Evolutionary conservation across 2,113 vertebrate species (phyloP), one percentile per base, ranked within the genome.

Genomic region (Eleginops maclovinus): DNA sequence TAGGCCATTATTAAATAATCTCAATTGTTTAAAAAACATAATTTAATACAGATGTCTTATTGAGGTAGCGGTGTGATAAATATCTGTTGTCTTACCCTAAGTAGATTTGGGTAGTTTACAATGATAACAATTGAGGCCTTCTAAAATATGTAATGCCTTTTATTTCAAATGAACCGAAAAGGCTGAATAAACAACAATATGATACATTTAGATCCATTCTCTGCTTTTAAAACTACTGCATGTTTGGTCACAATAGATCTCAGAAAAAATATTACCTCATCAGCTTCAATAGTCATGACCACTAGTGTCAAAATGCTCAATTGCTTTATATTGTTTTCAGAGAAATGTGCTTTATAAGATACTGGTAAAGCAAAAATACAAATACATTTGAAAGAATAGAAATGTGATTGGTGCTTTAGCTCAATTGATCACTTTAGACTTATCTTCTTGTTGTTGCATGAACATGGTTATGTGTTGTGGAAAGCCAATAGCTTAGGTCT

Each of bases 391-490:
- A 17, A 10, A n/a, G 3, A 49, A n/a, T 26, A 14, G 14, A 31
- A 50, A 43, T 73, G 12, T 71, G 14, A 56, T 36, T 22, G 6
- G 0, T 40, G 5, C 46, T 74, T 0, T 2, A 64, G 41, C n/a
- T 58, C 49, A 54, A 82, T 17, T 15, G 1, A 7, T 40, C 4
- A 60, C 26, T 16, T 54, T 15, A 71, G 67, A 66, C 40, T 47
- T 8, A 43, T 69, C 1, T 65, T 51, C 72, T 28, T 68, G 7
- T 55, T 71, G 67, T 64, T 91, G 91, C 90, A 92, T 90, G 88
- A 84, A 77, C 88, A 88, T 72, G 81, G 81, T 64, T 79, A 63
- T 86, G 66, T 93, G 85, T 92, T 89, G 81, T 90, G 90, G 88
- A 86, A 88, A 84, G 89, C 84, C 83, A 91, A 80, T 91, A 79